These are phyloP conservation scores for Apantesis nais DNA, from an alignment of 2,888 invertebrate genomes.

Conservation along the genomic window DNA sequence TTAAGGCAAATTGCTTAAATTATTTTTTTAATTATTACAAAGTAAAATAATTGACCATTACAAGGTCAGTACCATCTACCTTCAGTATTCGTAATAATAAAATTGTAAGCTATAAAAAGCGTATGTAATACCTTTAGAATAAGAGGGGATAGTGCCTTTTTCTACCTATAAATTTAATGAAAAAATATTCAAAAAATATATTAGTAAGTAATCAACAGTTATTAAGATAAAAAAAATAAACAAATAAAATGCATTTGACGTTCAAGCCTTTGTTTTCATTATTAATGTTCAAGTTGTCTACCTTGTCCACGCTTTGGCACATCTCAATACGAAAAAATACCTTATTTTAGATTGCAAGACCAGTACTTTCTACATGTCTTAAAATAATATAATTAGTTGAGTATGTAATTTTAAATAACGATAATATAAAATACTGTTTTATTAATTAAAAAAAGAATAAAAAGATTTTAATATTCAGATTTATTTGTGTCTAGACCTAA, in stretches of 20 bases:
- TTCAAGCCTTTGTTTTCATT: constrained; percentile 40
- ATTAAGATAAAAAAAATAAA: constrained; percentile 30
- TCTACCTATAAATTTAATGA: neutral
- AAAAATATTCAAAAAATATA: neutral
- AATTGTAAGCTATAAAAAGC: neutral
- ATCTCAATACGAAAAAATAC: constrained; percentile 42
- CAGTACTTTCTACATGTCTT: neutral
- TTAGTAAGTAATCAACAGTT: neutral
- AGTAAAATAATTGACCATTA: neutral
- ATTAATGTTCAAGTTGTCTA: constrained; percentile 58
- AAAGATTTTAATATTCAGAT: neutral
- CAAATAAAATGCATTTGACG: constrained; percentile 38
- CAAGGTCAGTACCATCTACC: neutral
- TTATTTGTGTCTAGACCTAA: neutral
- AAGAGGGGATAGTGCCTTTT: neutral
- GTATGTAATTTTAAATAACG: neutral
- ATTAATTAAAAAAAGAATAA: neutral
- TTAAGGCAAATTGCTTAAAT: neutral
- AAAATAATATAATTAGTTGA: neutral
- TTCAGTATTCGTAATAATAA: neutral
- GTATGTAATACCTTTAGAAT: neutral
- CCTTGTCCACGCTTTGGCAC: constrained; percentile 64
- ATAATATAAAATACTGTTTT: neutral
- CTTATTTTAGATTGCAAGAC: neutral
- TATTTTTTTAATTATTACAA: neutral